These are phyloP conservation scores for Pangasius macronema DNA, from an alignment of 2,797 vertebrate species.

Conservation along the genomic window DNA sequence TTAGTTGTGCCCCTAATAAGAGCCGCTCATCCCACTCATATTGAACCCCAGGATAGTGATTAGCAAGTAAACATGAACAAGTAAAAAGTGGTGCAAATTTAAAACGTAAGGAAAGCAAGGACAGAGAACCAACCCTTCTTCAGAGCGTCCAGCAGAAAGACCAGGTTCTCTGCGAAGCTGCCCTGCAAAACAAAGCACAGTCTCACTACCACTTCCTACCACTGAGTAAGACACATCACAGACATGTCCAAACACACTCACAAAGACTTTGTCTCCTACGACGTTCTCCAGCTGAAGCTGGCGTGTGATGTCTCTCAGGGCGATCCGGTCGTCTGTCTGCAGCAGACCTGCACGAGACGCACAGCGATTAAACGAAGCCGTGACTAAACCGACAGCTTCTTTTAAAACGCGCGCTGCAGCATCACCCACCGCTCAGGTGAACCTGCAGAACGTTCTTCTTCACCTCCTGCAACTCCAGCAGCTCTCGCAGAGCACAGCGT, in stretches of 20 bases:
- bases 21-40: neutral
- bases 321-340: conserved; percentile 89
- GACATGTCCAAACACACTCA: conserved; percentile 69
- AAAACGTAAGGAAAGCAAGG: neutral
- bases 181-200: conserved; percentile 76
- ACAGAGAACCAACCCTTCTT: conserved; percentile 80
- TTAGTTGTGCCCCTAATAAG: neutral
- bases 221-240: neutral
- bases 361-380: neutral
- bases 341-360: conserved; percentile 79
- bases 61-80: no score
- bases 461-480: conserved; percentile 75
- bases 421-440: conserved; percentile 84
- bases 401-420: neutral
- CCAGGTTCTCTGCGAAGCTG: conserved; percentile 94
- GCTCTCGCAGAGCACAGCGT: conserved; percentile 82
- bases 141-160: conserved; percentile 91
- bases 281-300: conserved; percentile 94
- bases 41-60: neutral
- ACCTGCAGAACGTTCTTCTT: conserved; percentile 85
- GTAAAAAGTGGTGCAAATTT: neutral
- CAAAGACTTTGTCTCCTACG: conserved; percentile 96
- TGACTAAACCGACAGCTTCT: neutral
- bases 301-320: conserved; percentile 93
- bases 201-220: neutral